Percentiles rank a stretch among this genome's conserved stretches.
These are phyloP conservation scores for Cololabis saira DNA, from an alignment of 2,113 vertebrate species.

Conservation along the genomic window DNA sequence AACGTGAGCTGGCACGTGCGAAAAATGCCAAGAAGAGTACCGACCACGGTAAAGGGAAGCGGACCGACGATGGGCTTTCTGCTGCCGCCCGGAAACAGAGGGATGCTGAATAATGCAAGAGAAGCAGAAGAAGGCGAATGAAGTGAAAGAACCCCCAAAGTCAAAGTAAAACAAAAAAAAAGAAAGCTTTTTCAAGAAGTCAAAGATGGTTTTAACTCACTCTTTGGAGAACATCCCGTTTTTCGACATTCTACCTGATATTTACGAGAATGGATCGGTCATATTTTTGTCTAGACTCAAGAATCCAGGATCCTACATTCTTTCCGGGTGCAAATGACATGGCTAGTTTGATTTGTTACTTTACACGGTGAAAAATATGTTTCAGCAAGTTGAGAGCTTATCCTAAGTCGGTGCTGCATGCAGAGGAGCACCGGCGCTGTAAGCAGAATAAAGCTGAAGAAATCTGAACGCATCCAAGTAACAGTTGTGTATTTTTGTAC, in stretches of 20 bases:
- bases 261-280: constrained; percentile 59
- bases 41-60: constrained; percentile 85
- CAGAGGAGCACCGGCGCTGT: constrained; percentile 52
- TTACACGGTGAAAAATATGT: constrained; percentile 59
- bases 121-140: constrained; percentile 91
- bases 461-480: constrained; percentile 52
- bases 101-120: constrained; percentile 97
- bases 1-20: constrained; percentile 90
- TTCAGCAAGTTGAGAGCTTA: constrained; percentile 48
- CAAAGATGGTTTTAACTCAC: constrained; percentile 3
- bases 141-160: constrained; percentile 55
- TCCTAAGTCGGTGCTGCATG: constrained; percentile 57
- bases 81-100: constrained; percentile 92
- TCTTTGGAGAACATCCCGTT: constrained; percentile 42
- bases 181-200: neutral
- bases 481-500: constrained; percentile 83
- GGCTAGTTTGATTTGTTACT: constrained; percentile 66
- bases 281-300: constrained; percentile 62
- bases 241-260: constrained; percentile 63
- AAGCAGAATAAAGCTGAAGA: constrained; percentile 58
- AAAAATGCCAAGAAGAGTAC: constrained; percentile 89
- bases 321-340: constrained; percentile 67
- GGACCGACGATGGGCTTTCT: constrained; percentile 87
- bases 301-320: constrained; percentile 67
- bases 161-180: constrained; percentile 74